Base-by-base conservation (phyloP, 1,140 invertebrate species). In the Drosophila truncata region DNA sequence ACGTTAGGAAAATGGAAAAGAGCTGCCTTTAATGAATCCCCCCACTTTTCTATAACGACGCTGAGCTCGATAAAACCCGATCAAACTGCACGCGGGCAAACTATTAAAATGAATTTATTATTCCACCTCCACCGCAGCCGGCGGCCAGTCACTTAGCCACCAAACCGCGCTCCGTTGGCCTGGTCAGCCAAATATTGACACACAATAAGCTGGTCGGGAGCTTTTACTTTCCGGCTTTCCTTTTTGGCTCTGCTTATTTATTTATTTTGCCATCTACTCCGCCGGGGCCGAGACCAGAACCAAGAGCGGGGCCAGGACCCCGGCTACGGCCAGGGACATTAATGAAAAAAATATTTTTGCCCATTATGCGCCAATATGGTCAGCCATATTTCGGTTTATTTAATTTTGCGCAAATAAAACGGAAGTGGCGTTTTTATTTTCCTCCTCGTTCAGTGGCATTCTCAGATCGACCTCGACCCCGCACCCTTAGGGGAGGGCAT, bases 401-500 rank as follows among this genome's bases (percentile, higher is more conserved):
- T 90, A 90, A 90, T 90, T 90, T 90, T 90, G 85, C 67, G 85
- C 85, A 90, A 90, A 90, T 90, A 90, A 90, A 90, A 90, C 82
- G 85, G 86, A 90, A 90, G 85, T 90, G 86, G 85, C 85, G 72
- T 75, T 88, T 88, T 90, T 90, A 90, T 90, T 82, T 76, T 71
- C 80, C 47, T 57, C 69, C 66, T 54, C 35, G 49, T 74, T 49
- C 64, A 57, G 60, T 76, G 50, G 44, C 62, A 47, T 72, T 67
- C 80, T 57, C 54, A 18, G 65, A 65, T 54, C 29, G 59, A 31
- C 31, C 31, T 54, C 29, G 59, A 31, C 31, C 31, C 27, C n/a
- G 16, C 25, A 25, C 20, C 54, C 4, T 16, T 42, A 27, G 23
- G 63, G 37, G 33, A 46, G 75, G 62, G 70, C 69, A 81, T 82